Evolutionary conservation across 1,140 invertebrate genomes (phyloP), one percentile per base, ranked within the genome.

Genomic region (Diploscapter pachys): DNA sequence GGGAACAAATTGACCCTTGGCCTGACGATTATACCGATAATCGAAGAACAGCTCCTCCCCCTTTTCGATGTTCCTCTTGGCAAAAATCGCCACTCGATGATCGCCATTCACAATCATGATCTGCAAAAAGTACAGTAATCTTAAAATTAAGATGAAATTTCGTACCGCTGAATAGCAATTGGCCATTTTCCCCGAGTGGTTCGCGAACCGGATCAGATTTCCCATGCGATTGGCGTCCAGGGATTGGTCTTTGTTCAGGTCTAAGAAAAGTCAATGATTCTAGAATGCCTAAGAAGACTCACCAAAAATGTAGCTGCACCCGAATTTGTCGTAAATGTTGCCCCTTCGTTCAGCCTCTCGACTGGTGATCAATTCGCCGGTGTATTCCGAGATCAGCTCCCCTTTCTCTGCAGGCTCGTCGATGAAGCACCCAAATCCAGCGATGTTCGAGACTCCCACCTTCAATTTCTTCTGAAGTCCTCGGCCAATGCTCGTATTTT

Each of bases 391-490:
- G 13, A 59, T 59, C 57, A 59, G 57, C 13, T 59, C 57, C 9
- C 13, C 57, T 59, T 59, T 59, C 13, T 59, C 57, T 11, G 57
- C 57, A 13, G 57, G 9, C 13, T 59, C 57, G 1, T 59, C 57
- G 57, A 59, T 59, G 13, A 59, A 59, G 13, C 57, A 59, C 9
- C 57, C 57, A 13, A 59, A 59, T 13, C 57, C 57, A 13, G 57
- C 57, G 9, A 59, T 59, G 13, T 59, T 59, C 57, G 57, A 59
- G 0, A 94, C 95, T 11, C 95, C 96, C 49, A 51, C 92, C 31
- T 98, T 87, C 54, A 99, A 88, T 88, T 97, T 94, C 88, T 97
- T 90, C 80, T 87, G 85, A 72, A 94, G 87, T 72, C 92, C 94
- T 80, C 95, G 89, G 87, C 31, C 31, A 31, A 31, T 98, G 96